Evolutionary conservation across 2,113 vertebrate species (phyloP).

Genomic region (Eidolon helvum): DNA sequence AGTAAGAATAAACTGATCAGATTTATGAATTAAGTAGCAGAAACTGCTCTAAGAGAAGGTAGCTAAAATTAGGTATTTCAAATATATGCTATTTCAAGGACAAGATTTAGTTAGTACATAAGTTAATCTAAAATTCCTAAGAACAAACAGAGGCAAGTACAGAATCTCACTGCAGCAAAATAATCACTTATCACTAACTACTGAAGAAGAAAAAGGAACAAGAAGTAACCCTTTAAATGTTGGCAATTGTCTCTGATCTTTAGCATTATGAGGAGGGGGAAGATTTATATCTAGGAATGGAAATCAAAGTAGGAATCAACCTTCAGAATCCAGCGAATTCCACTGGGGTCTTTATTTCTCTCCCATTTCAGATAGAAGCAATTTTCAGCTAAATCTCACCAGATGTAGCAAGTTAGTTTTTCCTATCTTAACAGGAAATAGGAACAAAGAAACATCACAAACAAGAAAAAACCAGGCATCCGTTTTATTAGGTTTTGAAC

Average conservation of each 20-base stretch:
- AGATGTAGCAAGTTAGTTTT: background rate
- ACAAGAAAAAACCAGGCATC: background rate
- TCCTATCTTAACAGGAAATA: background rate
- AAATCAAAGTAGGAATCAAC: background rate
- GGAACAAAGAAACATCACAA: background rate
- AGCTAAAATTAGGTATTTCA: constrained; percentile 7
- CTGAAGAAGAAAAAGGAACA: background rate
- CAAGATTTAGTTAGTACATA: background rate
- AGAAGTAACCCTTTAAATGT: background rate
- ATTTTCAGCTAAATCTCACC: background rate
- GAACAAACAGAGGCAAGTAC: background rate
- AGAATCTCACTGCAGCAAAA: background rate
- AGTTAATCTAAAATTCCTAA: constrained; percentile 14
- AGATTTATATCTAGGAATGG: background rate
- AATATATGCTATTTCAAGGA: constrained; percentile 2
- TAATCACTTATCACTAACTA: background rate
- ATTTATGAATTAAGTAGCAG: background rate
- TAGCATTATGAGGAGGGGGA: background rate
- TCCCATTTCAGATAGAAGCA: background rate
- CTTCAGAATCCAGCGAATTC: background rate
- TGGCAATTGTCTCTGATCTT: background rate
- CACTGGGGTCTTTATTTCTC: background rate
- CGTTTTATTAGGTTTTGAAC: background rate
- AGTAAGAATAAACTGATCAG: background rate
- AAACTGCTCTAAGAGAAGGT: background rate